Base-by-base conservation (phyloP, 2,113 vertebrate genomes). In the Hiodon tergisus region DNA sequence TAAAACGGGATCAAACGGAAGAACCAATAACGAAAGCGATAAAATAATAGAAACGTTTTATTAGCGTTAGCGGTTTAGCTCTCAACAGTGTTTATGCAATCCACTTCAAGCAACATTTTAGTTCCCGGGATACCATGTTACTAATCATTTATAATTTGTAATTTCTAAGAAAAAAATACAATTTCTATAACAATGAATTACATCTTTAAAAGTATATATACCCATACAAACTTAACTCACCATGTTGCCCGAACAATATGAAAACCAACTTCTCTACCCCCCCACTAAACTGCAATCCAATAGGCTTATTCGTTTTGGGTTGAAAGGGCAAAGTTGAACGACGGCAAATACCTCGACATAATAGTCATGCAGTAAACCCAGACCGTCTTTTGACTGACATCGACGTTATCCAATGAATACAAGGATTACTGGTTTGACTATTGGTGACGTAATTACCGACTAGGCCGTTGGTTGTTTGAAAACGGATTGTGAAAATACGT, bases 211-310 rank as follows among this genome's bases (percentile, higher is more conserved):
- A 31, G 31, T 31, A 31, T 31, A 31, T 31, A 31, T 31, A 31
- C 31, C 31, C 31, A 31, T 59, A 71, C 54, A 71, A 71, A 71
- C 55, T 71, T 71, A 48, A 71, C 70, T 71, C 70, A 71, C 70
- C 70, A 71, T 71, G 70, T 75, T 75, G 11, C 52, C 51, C 11
- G 63, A 59, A 57, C 65, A 59, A 46, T 46, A 31, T 16, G 65
- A 14, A n/a, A 75, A 63, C 65, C 65, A 13, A 46, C 73, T 67
- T 75, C 65, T 75, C 63, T 65, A 75, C 73, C 63, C 16, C 54
- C 31, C 6, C 52, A 67, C 52, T 67, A 68, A 75, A 58, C 54
- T 75, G 63, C n/a, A 57, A 75, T 46, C 65, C 65, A 10, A 75
- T 75, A 67, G 73, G 73, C 54, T 75, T 16, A 17, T 67, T 59